These are phyloP conservation scores for Lordiphosa mommai DNA, from an alignment of 1,140 invertebrate genomes.

Conservation along the genomic window DNA sequence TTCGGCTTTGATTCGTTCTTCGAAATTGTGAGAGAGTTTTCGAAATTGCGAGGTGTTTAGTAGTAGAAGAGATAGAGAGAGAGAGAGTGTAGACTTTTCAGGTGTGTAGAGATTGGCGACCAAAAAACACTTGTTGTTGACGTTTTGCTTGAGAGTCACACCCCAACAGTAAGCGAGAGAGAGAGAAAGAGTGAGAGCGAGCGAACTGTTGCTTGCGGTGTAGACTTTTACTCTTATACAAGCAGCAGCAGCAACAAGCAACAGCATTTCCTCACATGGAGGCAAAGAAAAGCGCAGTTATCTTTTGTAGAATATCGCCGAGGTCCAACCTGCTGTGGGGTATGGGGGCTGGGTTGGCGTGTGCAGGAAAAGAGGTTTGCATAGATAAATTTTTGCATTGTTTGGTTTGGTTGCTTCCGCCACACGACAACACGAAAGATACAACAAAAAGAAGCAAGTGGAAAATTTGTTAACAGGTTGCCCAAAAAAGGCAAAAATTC, in stretches of 20 bases:
- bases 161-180: constrained; percentile 10
- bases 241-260: constrained; percentile 7
- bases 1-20: too few relatives aligned
- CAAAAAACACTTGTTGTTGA: constrained; percentile 71
- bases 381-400: constrained; percentile 25
- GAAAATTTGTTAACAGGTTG: constrained; percentile 45
- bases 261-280: constrained; percentile 32
- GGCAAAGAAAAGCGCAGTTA: constrained; percentile 61
- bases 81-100: constrained; percentile 15
- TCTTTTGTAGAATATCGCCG: constrained; percentile 61
- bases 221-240: constrained; percentile 42
- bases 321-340: neutral
- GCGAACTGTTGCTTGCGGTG: constrained; percentile 61
- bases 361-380: neutral
- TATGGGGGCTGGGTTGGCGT: neutral
- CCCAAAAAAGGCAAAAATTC: neutral
- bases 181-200: constrained; percentile 17
- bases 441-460: neutral
- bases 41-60: constrained; percentile 11
- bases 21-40: constrained; percentile 11
- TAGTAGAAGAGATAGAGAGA: constrained; percentile 20
- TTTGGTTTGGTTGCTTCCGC: constrained; percentile 21
- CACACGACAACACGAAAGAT: neutral
- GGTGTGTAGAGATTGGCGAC: constrained; percentile 42
- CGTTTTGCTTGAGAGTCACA: constrained; percentile 35